Percentiles rank a stretch among this genome's conserved stretches.
These are phyloP conservation scores for Neogobius melanostomus DNA, from an alignment of 2,113 vertebrate species.

Conservation along the genomic window DNA sequence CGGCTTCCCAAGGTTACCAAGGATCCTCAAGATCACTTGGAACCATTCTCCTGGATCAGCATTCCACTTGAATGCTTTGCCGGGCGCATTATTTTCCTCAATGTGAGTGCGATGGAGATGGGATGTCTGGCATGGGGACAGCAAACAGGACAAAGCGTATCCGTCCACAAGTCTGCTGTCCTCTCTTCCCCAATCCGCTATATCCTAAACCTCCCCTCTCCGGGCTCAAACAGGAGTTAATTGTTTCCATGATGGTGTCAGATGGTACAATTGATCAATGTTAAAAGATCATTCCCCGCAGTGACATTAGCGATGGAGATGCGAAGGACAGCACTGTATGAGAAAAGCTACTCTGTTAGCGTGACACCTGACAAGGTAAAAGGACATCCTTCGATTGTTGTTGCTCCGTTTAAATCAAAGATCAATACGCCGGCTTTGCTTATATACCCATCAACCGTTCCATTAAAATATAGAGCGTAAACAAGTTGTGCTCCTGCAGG, in stretches of 20 bases:
- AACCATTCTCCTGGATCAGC: constrained; percentile 41
- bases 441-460: constrained; percentile 44
- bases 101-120: constrained; percentile 31
- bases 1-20: constrained; percentile 25
- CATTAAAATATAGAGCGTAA: constrained; percentile 40
- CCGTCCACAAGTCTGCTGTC: constrained; percentile 22
- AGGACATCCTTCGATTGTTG: constrained; percentile 60
- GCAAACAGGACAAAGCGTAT: constrained; percentile 44
- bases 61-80: constrained; percentile 52
- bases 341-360: constrained; percentile 61
- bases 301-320: constrained; percentile 62
- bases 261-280: constrained; percentile 70
- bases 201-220: constrained; percentile 31
- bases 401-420: constrained; percentile 57
- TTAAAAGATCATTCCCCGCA: constrained; percentile 63
- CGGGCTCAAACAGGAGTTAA: constrained; percentile 60
- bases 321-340: constrained; percentile 45
- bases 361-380: constrained; percentile 61
- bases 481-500: constrained; percentile 9
- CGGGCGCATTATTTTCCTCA: constrained; percentile 48
- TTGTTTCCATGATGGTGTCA: constrained; percentile 73
- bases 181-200: constrained; percentile 6
- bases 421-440: constrained; percentile 62
- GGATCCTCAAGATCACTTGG: neutral
- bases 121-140: constrained; percentile 44